Percentiles rank a stretch among this genome's conserved stretches.
These are phyloP conservation scores for Arremon brunneinucha DNA, from an alignment of 2,797 vertebrate genomes.

Conservation along the genomic window DNA sequence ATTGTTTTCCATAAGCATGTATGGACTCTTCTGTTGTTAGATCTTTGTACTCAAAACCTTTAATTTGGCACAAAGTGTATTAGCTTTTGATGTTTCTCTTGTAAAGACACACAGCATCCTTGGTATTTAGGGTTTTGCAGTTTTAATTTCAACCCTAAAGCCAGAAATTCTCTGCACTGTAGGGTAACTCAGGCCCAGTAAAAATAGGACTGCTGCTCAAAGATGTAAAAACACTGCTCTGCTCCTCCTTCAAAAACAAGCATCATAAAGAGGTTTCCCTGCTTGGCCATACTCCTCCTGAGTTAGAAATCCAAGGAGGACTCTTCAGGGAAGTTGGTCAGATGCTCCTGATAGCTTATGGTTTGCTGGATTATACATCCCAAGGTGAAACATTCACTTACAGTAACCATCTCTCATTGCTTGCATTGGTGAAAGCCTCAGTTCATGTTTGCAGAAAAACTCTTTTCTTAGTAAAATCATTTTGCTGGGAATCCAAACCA, in stretches of 20 bases:
- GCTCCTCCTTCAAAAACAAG: not conserved
- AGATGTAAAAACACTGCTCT: fast-evolving
- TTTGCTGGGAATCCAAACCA: not conserved
- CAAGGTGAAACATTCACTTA: not conserved
- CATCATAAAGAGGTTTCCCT: not conserved
- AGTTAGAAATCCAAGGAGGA: not conserved
- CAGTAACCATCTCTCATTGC: fast-evolving
- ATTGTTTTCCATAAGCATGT: not conserved
- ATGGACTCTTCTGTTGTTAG: slow-evolving; percentile 50
- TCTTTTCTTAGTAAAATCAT: not conserved
- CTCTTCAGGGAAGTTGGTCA: not conserved
- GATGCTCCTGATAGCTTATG: not conserved
- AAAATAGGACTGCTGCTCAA: not conserved
- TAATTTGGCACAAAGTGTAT: not conserved
- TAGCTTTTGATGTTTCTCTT: slow-evolving; percentile 19
- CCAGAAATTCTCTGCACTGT: not conserved
- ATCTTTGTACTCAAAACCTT: slow-evolving; percentile 30
- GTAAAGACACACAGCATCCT: not conserved
- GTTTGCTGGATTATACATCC: not conserved
- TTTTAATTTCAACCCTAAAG: not conserved
- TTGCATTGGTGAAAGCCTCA: not conserved
- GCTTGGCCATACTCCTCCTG: not conserved
- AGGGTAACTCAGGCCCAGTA: not conserved
- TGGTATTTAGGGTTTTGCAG: not conserved
- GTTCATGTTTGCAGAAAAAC: not conserved